Conservation (phyloP, 2,888 invertebrate species). For the Merodon equestris region DNA sequence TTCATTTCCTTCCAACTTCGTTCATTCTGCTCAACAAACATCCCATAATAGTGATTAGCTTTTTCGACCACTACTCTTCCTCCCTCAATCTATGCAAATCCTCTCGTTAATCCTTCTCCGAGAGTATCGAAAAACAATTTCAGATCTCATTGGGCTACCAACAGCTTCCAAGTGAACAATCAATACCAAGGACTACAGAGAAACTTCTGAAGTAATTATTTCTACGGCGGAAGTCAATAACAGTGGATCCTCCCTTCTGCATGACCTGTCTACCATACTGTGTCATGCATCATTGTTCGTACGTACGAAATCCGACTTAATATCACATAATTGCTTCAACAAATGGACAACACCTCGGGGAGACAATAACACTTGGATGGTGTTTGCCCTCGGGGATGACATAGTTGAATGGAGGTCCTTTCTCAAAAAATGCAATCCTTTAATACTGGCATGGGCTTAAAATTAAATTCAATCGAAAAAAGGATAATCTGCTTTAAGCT, state of each 20-base stretch:
- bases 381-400: no score
- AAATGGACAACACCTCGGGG: constrained; percentile 46
- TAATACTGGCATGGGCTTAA: no score
- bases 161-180: neutral
- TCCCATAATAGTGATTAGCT: neutral
- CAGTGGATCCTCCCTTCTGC: neutral
- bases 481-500: constrained; percentile 29
- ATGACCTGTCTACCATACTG: neutral
- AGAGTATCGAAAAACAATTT: neutral
- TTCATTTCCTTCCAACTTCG: neutral
- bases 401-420: neutral
- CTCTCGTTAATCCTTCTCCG: neutral
- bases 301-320: constrained; percentile 35
- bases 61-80: neutral
- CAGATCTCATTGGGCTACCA: neutral
- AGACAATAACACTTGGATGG: constrained; percentile 10
- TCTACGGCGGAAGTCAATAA: constrained; percentile 13
- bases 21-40: neutral
- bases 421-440: neutral
- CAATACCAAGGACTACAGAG: constrained; percentile 1
- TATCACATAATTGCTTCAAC: constrained; percentile 48
- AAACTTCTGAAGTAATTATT: constrained; percentile 38
- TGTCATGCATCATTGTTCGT: neutral
- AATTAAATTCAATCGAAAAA: constrained; percentile 46
- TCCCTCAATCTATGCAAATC: neutral